A percentile compares a stretch with the other conserved stretches of the same genome.
Conservation (phyloP, 1,140 invertebrate species). For the Hyles vespertilio region DNA sequence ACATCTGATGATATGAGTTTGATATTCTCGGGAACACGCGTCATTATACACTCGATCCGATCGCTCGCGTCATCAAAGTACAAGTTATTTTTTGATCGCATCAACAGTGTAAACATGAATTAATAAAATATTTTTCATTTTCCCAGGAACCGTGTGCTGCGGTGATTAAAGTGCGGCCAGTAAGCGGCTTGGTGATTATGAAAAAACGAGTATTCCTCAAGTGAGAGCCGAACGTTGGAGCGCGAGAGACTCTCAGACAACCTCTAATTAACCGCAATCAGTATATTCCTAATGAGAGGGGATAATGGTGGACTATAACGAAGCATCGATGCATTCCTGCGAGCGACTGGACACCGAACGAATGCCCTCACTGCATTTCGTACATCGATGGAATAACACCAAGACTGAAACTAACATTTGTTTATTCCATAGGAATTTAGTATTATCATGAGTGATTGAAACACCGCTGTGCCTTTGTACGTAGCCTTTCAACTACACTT, state of each 20-base stretch:
- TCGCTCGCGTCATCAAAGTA: slow-evolving; percentile 7
- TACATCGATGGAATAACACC: slow-evolving; percentile 57
- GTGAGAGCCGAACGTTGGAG: slow-evolving; percentile 53
- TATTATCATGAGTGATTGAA: slow-evolving; percentile 51
- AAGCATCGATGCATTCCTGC: slow-evolving; percentile 68
- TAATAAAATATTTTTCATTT: slow-evolving; percentile 34
- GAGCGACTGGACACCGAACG: slow-evolving; percentile 51
- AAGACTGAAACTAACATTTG: slow-evolving; percentile 64
- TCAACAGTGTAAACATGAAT: not conserved
- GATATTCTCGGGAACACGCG: slow-evolving; percentile 41
- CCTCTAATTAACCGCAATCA: slow-evolving; percentile 74
- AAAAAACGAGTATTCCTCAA: slow-evolving; percentile 65
- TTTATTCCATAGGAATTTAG: slow-evolving; percentile 67
- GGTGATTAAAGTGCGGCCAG: slow-evolving; percentile 66
- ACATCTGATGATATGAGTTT: slow-evolving; percentile 59
- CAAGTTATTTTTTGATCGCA: not conserved
- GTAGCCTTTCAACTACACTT: slow-evolving; percentile 54
- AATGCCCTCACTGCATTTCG: slow-evolving; percentile 56
- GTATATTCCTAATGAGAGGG: slow-evolving; percentile 74
- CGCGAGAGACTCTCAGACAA: slow-evolving; percentile 59
- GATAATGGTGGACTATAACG: slow-evolving; percentile 71
- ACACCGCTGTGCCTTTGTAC: slow-evolving; percentile 63
- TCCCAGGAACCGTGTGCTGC: slow-evolving; percentile 59
- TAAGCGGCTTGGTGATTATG: slow-evolving; percentile 65
- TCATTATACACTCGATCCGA: slow-evolving; percentile 2